Percentiles rank a stretch among this genome's conserved stretches.
phyloP scores from a whole-genome alignment of 2,888 invertebrate species.

The Acleris cristana region DNA sequence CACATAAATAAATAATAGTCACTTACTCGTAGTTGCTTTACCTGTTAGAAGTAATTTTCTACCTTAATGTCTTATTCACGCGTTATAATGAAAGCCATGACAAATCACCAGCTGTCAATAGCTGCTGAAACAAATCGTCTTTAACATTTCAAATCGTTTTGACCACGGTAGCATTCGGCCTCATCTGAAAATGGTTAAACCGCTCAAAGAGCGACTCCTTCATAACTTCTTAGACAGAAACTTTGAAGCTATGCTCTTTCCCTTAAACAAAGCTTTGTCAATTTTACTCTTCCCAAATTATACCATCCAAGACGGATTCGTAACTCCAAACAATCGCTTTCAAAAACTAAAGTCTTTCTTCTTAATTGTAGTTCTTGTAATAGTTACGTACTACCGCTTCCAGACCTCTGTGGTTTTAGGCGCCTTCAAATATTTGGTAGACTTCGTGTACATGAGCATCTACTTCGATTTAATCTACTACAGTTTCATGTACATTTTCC shows the following conservation, averaged over 20 bases:
- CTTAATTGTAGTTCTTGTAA: background rate
- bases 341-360: background rate
- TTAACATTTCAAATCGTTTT: background rate
- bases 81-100: background rate
- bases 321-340: background rate
- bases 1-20: too few relatives aligned
- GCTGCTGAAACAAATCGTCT: background rate
- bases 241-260: conserved; percentile 2
- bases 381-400: conserved; percentile 1
- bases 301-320: background rate
- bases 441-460: background rate
- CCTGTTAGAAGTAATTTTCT: too few relatives aligned
- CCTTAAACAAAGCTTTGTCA: background rate
- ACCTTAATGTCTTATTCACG: too few relatives aligned
- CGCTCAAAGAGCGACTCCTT: background rate
- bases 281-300: conserved; percentile 4
- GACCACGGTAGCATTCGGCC: background rate
- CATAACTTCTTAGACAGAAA: background rate
- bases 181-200: background rate
- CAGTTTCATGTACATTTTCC: background rate
- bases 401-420: background rate
- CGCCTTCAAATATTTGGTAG: fast-evolving
- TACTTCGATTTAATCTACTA: background rate
- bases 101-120: background rate
- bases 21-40: too few relatives aligned